Evolutionary conservation across 2,113 vertebrate genomes (phyloP).

Genomic region (Tragelaphus buxtoni): DNA sequence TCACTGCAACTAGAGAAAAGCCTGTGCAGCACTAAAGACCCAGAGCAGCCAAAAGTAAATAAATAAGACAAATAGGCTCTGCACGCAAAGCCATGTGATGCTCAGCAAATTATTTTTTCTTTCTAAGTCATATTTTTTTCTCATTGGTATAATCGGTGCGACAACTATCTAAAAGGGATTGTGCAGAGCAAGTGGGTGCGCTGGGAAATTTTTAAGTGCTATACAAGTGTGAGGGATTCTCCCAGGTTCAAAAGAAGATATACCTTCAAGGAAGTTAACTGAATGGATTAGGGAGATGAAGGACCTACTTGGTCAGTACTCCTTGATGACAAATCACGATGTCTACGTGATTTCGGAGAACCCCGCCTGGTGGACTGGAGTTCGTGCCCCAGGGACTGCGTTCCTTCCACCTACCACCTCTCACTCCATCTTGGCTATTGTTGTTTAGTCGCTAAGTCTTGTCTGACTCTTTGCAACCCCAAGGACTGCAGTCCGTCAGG

Average conservation of each 20-base stretch:
- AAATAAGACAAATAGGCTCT: background rate
- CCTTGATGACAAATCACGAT: background rate
- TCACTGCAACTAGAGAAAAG: background rate
- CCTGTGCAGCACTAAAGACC: background rate
- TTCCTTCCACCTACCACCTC: rapidly evolving
- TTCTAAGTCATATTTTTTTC: background rate
- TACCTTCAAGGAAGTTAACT: background rate
- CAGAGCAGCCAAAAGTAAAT: background rate
- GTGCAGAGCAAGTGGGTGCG: background rate
- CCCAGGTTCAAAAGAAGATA: background rate
- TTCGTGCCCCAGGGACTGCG: background rate
- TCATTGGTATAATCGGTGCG: background rate
- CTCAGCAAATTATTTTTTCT: background rate
- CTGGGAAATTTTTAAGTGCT: background rate
- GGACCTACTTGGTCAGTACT: background rate
- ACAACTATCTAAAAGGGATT: background rate
- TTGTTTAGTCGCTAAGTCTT: background rate
- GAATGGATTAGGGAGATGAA: background rate
- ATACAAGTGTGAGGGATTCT: background rate
- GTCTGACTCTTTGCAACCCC: background rate
- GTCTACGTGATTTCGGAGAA: background rate
- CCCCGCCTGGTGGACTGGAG: background rate
- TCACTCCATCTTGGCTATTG: background rate
- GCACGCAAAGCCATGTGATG: background rate
- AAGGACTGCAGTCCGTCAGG: background rate